Evolutionary conservation across 2,888 invertebrate genomes (phyloP), one percentile per base, ranked within the genome.

Genomic region (Noctuana brunneofusca): DNA sequence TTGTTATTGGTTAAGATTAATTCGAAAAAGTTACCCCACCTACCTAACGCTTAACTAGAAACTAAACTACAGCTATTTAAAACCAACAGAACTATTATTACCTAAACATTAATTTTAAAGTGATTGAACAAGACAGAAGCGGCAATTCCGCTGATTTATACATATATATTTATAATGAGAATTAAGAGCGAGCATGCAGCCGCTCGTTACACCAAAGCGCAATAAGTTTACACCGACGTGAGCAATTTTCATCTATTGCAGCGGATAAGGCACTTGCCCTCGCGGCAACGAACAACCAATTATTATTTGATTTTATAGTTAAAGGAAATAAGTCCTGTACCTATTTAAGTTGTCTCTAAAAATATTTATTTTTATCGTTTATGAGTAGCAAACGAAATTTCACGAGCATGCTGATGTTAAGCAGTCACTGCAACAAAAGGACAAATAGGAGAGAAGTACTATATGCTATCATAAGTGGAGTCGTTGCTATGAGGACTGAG

Each of bases 161-260:
- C 59, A 59, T 59, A 59, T 59, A 59, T 59, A 59, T 59, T 59
- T 59, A 59, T 59, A 59, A 59, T 59, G 53, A 59, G 18, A 53
- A 43, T 53, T 58, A 58, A 58, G 58, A 49, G 49, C 58, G 35
- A 35, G 58, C 58, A 49, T 58, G 49, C 58, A 53, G 53, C 43
- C 52, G 52, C 59, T 59, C 59, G 59, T 59, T 59, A 59, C 53
- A 53, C 59, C 52, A 30, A 52, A 32, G 30, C 43, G 59, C 59
- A 59, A 59, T 59, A 59, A 59, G 52, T 59, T 53, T 53, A 32
- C 59, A 52, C 59, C 52, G 59, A 59, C 59, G 52, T 59, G 43
- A 59, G 59, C 52, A 59, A 59, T 59, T 59, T 59, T 59, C 59
- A 52, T 59, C 59, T 52, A 59, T 59, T 14, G 50, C 52, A 12